Evolutionary conservation across 2,888 invertebrate genomes (phyloP).

Genomic region (Himalopsyche kuldschensis): DNA sequence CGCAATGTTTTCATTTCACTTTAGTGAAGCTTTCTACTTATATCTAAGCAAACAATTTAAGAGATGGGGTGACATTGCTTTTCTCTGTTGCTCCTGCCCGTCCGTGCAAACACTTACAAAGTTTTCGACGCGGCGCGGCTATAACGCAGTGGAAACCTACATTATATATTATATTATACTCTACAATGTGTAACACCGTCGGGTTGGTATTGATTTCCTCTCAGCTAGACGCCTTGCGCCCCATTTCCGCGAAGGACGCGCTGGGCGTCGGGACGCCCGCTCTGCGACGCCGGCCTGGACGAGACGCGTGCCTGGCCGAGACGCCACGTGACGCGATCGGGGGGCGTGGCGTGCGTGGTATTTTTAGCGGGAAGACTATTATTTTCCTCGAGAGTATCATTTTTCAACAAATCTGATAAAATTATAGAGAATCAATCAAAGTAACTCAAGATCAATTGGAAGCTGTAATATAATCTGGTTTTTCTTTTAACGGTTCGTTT

Average conservation of each 20-base stretch:
- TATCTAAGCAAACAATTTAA: too few species aligned
- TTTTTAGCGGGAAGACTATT: background rate
- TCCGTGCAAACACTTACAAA: background rate
- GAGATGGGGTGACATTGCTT: background rate
- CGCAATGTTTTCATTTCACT: too few species aligned
- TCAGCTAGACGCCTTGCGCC: slow-evolving; percentile 15
- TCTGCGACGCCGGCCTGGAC: background rate
- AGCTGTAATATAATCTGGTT: too few species aligned
- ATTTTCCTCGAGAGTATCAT: too few species aligned
- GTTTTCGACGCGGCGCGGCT: background rate
- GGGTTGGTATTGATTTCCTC: slow-evolving; percentile 36
- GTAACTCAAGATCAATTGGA: too few species aligned
- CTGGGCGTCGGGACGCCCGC: background rate
- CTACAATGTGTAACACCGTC: background rate
- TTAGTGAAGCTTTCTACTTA: too few species aligned
- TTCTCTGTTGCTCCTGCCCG: background rate
- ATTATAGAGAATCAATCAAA: too few species aligned
- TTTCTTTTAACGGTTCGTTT: too few species aligned
- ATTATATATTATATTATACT: background rate
- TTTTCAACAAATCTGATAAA: too few species aligned
- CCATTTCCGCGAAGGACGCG: background rate
- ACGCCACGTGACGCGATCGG: background rate
- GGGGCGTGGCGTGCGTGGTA: background rate
- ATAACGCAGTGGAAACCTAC: background rate
- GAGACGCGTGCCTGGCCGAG: background rate